Evolutionary conservation across 2,797 vertebrate genomes (phyloP).

Genomic region (Lepilemur septentrionalis): DNA sequence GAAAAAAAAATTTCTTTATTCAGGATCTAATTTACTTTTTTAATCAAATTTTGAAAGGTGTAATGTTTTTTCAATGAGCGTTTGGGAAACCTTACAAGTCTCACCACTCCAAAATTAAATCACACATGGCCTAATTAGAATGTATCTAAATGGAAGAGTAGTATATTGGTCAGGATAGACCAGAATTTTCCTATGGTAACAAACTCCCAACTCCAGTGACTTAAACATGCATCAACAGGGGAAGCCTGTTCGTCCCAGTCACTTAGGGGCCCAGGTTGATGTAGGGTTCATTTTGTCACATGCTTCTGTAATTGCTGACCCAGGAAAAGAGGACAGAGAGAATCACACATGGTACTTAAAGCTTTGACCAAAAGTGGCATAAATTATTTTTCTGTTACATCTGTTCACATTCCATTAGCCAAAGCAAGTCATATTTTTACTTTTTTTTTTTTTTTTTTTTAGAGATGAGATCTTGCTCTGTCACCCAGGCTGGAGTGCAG

Average conservation of each 20-base stretch:
- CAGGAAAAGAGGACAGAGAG: neutral
- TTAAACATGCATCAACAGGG: neutral
- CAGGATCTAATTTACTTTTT: no score
- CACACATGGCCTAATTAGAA: neutral
- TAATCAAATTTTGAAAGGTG: slow-evolving; percentile 20
- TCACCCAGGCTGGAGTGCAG: no score
- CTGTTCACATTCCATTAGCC: neutral
- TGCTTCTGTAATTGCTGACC: neutral
- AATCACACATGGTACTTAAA: neutral
- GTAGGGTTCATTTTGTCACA: neutral
- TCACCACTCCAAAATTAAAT: slow-evolving; percentile 52
- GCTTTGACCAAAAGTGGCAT: neutral
- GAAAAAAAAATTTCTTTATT: neutral
- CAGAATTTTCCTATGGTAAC: neutral
- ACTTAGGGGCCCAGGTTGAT: neutral
- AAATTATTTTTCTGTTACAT: neutral
- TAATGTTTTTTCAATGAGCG: slow-evolving; percentile 22
- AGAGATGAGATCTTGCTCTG: no score
- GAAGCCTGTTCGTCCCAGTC: neutral
- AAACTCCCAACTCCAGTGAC: neutral
- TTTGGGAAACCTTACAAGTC: neutral
- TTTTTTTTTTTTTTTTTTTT: no score
- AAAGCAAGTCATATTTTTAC: neutral
- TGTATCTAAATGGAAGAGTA: neutral
- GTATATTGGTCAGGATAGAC: neutral